Evolutionary conservation across 2,888 invertebrate species (phyloP).

Genomic region (Resseliella maxima): DNA sequence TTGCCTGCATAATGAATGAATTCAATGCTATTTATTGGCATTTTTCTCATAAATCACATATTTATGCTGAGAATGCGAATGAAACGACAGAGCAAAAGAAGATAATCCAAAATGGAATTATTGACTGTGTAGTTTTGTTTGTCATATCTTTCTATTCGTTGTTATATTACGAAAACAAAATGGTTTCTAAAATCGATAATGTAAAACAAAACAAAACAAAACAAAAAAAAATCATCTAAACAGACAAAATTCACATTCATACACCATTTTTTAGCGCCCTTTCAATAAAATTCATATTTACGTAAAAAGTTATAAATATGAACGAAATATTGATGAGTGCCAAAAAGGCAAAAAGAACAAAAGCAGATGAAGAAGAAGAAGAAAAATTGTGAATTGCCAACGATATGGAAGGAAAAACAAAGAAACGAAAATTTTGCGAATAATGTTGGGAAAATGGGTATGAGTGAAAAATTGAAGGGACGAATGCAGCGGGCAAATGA

Average conservation of each 20-base stretch:
- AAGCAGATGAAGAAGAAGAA: neutral
- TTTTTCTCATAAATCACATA: slow-evolving; percentile 35
- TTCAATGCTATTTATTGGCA: neutral
- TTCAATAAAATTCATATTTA: slow-evolving; percentile 36
- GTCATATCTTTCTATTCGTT: neutral
- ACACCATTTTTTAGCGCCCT: slow-evolving; percentile 19
- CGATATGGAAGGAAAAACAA: too few relatives aligned
- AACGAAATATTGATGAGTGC: slow-evolving; percentile 28
- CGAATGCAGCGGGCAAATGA: neutral
- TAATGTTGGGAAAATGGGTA: neutral
- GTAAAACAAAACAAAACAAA: too few relatives aligned
- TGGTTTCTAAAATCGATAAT: neutral
- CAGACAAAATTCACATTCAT: slow-evolving; percentile 27
- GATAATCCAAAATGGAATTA: neutral
- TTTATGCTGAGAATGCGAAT: too few relatives aligned
- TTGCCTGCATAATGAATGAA: slow-evolving; percentile 33
- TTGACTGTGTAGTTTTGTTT: neutral
- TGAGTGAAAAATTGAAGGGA: neutral
- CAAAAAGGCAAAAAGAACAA: neutral
- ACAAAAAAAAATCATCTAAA: slow-evolving; percentile 29
- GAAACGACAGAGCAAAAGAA: neutral
- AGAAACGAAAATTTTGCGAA: neutral
- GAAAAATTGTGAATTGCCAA: too few relatives aligned
- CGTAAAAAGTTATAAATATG: slow-evolving; percentile 39
- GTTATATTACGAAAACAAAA: neutral